Evolutionary conservation across 2,113 vertebrate genomes (phyloP), one percentile per base, ranked within the genome.

Genomic region (Alaudala cheleensis): DNA sequence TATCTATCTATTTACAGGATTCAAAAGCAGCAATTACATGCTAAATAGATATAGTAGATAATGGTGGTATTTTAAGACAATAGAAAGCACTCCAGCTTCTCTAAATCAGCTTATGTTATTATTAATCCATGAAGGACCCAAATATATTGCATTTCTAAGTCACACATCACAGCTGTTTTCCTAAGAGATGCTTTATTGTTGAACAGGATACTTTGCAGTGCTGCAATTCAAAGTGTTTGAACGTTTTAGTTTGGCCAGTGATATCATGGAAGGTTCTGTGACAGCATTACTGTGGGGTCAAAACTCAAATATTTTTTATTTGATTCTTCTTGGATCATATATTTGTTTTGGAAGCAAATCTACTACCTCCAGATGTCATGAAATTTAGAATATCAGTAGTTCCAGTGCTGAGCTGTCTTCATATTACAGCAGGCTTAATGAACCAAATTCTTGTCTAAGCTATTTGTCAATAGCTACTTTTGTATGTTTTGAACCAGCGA

Each of bases 11-110:
- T 61, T 51, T 61, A 33, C 19, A 49, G 26, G 14, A 49, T 72
- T 47, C 12, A 61, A 88, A 85, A 2, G 0, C 20, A 64, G 9
- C 29, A 58, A 76, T 67, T 80, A 72, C 45, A 28, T 82, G 39
- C 67, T 71, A 76, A 39, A 58, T 87, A 70, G 64, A 29, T 67
- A 50, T 71, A 84, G 79, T 87, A 31, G 73, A 14, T 80, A 70
- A 42, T 37, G 29, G 12, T 89, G 44, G 51, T 88, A 86, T 95
- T 97, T 96, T 86, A 83, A 54, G 66, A 65, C 60, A 71, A 51
- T 26, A 61, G 79, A 64, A 86, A 83, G 17, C 23, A 40, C 17
- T 92, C 19, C 37, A 83, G 6, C 26, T 53, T 92, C 22, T 95
- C 60, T 79, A 71, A 88, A 39, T 93, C 54, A 92, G 37, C 5